These are phyloP conservation scores for Gadus macrocephalus DNA, from an alignment of 2,113 vertebrate genomes.

Conservation along the genomic window DNA sequence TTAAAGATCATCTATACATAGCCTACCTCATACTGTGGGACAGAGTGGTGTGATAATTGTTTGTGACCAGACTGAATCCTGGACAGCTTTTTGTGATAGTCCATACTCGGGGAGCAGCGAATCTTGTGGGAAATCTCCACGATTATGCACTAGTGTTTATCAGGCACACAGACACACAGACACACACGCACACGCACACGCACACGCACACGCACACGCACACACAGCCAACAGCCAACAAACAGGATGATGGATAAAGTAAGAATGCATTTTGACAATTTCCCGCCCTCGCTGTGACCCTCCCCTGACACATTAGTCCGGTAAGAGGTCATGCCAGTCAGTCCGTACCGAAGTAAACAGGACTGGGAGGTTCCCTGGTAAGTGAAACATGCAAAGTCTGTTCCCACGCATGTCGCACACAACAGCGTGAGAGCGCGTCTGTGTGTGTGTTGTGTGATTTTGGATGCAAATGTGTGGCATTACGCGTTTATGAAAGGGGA, in stretches of 20 bases:
- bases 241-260: slow-evolving; percentile 47
- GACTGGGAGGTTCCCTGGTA: slow-evolving; percentile 3
- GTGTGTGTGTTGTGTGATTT: neutral
- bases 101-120: no score
- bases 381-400: slow-evolving; percentile 13
- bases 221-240: neutral
- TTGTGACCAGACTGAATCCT: no score
- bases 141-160: no score
- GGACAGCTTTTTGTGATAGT: no score
- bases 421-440: neutral
- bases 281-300: slow-evolving; percentile 26
- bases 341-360: slow-evolving; percentile 15
- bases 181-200: no score
- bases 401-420: neutral
- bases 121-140: no score
- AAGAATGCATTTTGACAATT: slow-evolving; percentile 45
- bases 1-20: no score
- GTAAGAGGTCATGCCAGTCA: slow-evolving; percentile 18
- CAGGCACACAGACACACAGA: no score
- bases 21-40: no score
- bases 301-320: slow-evolving; percentile 18
- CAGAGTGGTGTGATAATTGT: no score
- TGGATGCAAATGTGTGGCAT: neutral
- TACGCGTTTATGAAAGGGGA: slow-evolving; percentile 9
- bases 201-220: no score